Percentiles rank a stretch among this genome's conserved stretches.
Conservation (phyloP, 2,888 invertebrate species). For the Empis stercorea region DNA sequence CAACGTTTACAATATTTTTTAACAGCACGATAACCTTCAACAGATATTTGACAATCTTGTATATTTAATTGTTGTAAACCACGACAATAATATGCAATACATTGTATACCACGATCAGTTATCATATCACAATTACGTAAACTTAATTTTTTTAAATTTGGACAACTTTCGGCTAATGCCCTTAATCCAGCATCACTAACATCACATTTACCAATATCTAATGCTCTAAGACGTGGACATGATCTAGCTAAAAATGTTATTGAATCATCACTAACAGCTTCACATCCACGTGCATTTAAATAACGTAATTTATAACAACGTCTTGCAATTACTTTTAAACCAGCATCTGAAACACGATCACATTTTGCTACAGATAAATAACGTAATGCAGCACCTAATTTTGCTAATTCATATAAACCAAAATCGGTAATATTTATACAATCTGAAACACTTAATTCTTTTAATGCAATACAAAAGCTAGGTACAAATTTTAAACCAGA, state of each 20-base stretch:
- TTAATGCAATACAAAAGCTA: slow-evolving; percentile 70
- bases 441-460: slow-evolving; percentile 83
- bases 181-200: slow-evolving; percentile 80
- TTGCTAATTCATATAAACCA: slow-evolving; percentile 78
- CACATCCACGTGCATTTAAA: slow-evolving; percentile 83
- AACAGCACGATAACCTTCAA: slow-evolving; percentile 80
- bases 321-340: slow-evolving; percentile 71
- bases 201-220: slow-evolving; percentile 89
- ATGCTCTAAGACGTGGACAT: slow-evolving; percentile 71
- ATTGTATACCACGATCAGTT: slow-evolving; percentile 77
- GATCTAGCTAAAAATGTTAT: slow-evolving; percentile 74
- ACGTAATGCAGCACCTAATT: slow-evolving; percentile 74
- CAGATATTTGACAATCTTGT: slow-evolving; percentile 81
- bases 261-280: slow-evolving; percentile 87
- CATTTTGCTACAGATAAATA: slow-evolving; percentile 92
- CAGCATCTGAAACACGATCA: slow-evolving; percentile 82
- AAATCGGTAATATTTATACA: slow-evolving; percentile 82
- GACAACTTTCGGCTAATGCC: slow-evolving; percentile 77
- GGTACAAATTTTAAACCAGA: slow-evolving; percentile 84
- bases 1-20: slow-evolving; percentile 87
- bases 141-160: slow-evolving; percentile 80
- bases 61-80: slow-evolving; percentile 85
- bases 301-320: slow-evolving; percentile 81
- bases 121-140: slow-evolving; percentile 83
- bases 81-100: slow-evolving; percentile 78